Percentiles rank a stretch among this genome's conserved stretches.
phyloP scores from a whole-genome alignment of 2,888 invertebrate species.

The Dinocampus coccinellae region DNA sequence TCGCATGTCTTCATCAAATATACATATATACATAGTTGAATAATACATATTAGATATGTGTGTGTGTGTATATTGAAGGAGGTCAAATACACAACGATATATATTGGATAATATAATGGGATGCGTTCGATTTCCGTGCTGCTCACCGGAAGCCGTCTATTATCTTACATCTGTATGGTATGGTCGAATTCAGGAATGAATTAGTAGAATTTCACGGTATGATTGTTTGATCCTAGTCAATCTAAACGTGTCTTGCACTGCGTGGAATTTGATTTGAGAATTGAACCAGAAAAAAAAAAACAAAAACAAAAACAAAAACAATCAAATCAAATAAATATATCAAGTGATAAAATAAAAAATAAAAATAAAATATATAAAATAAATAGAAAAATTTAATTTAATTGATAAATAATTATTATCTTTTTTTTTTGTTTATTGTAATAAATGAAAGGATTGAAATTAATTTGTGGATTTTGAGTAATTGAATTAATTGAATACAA shows the following conservation, averaged over 20 bases:
- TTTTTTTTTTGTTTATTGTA: too few relatives aligned
- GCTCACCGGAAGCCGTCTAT: constrained; percentile 45
- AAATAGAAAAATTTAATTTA: too few relatives aligned
- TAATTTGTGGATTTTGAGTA: constrained; percentile 7
- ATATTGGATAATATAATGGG: constrained; percentile 6
- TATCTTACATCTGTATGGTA: constrained; percentile 32
- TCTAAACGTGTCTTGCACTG: constrained; percentile 42
- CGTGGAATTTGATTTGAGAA: too few relatives aligned
- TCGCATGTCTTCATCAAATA: constrained; percentile 16
- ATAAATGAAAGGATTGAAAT: background rate
- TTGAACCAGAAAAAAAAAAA: too few relatives aligned
- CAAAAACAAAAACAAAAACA: too few relatives aligned
- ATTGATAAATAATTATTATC: too few relatives aligned
- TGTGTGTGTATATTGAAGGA: background rate
- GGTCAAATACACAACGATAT: background rate
- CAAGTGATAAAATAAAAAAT: too few relatives aligned
- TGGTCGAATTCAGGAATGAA: constrained; percentile 39
- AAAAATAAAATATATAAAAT: too few relatives aligned
- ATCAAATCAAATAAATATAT: too few relatives aligned
- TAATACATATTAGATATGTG: background rate
- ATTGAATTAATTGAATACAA: background rate
- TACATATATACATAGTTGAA: background rate
- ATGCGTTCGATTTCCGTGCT: background rate
- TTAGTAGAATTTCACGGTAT: constrained; percentile 50
- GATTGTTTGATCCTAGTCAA: constrained; percentile 34